phyloP scores from a whole-genome alignment of 2,888 invertebrate genomes.

The Philopedon plagiatum region DNA sequence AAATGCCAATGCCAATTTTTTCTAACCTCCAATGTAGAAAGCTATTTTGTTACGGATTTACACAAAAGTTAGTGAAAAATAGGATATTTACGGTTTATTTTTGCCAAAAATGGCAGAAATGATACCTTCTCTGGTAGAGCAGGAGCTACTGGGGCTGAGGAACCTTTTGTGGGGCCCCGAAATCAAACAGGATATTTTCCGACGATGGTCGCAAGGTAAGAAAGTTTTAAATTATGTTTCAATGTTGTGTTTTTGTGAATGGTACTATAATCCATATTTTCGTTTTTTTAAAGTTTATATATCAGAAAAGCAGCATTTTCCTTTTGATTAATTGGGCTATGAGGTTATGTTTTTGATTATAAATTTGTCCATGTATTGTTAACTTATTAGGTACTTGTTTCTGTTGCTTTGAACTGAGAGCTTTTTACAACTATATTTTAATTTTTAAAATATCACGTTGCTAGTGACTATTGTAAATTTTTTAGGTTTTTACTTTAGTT shows the following conservation, averaged over 20 bases:
- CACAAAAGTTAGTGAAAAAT: conserved; percentile 9
- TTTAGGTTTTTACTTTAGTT: conserved; percentile 88
- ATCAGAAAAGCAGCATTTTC: too few relatives aligned
- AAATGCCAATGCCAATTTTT: conserved; percentile 10
- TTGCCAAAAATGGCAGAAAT: conserved; percentile 69
- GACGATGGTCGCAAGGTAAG: conserved; percentile 91
- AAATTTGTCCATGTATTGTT: too few relatives aligned
- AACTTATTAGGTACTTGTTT: not conserved
- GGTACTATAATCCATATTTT: too few relatives aligned
- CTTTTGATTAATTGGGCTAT: too few relatives aligned
- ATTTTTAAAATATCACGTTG: too few relatives aligned
- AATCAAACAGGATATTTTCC: conserved; percentile 90
- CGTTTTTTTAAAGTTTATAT: too few relatives aligned
- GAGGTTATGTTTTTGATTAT: too few relatives aligned
- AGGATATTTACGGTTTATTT: conserved; percentile 20
- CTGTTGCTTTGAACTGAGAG: not conserved
- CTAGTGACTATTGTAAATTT: too few relatives aligned
- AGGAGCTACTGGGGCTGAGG: conserved; percentile 81
- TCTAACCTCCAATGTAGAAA: conserved; percentile 27
- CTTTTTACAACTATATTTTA: too few relatives aligned
- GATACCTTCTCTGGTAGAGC: conserved; percentile 69
- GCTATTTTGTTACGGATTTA: conserved; percentile 19
- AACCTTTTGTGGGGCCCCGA: conserved; percentile 87
- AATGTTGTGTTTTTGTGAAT: not conserved
- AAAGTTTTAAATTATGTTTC: not conserved